These are phyloP conservation scores for Charaxes varanes DNA, from an alignment of 1,140 invertebrate genomes.

Conservation along the genomic window DNA sequence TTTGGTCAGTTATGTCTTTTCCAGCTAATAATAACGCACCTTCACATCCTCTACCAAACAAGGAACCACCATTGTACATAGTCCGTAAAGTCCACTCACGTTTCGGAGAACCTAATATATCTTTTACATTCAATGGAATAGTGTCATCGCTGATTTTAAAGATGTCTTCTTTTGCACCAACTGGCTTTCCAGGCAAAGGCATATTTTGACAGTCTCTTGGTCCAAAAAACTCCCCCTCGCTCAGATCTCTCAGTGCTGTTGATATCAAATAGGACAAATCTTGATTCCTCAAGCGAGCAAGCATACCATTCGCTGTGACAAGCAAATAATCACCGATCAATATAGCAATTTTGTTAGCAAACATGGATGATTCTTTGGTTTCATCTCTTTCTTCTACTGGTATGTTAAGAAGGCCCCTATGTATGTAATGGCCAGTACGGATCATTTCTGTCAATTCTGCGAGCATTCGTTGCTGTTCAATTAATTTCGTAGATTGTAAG, in stretches of 20 bases:
- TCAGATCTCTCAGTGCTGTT: constrained; percentile 85
- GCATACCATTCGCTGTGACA: constrained; percentile 85
- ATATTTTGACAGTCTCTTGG: constrained; percentile 85
- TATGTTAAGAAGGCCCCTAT: constrained; percentile 90
- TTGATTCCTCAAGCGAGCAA: constrained; percentile 81
- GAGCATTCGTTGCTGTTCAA: constrained; percentile 84
- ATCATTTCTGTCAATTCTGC: constrained; percentile 97
- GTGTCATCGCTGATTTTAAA: constrained; percentile 50
- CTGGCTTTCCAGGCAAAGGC: constrained; percentile 79
- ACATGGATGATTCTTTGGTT: constrained; percentile 77
- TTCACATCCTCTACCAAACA: constrained; percentile 89
- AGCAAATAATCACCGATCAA: constrained; percentile 92
- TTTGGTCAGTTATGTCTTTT: constrained; percentile 77
- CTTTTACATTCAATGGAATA: constrained; percentile 56
- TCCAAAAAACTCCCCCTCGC: constrained; percentile 89
- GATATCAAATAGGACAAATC: constrained; percentile 91
- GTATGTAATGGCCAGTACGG: constrained; percentile 91
- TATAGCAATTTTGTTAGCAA: constrained; percentile 95
- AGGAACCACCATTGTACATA: constrained; percentile 83
- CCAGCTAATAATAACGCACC: constrained; percentile 85
- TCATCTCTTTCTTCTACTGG: constrained; percentile 68
- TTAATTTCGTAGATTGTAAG: constrained; percentile 26
- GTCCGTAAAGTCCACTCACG: constrained; percentile 87
- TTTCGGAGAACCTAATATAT: constrained; percentile 78
- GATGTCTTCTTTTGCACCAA: constrained; percentile 22